phyloP scores from a whole-genome alignment of 2,888 invertebrate genomes.

The Clunio marinus region DNA sequence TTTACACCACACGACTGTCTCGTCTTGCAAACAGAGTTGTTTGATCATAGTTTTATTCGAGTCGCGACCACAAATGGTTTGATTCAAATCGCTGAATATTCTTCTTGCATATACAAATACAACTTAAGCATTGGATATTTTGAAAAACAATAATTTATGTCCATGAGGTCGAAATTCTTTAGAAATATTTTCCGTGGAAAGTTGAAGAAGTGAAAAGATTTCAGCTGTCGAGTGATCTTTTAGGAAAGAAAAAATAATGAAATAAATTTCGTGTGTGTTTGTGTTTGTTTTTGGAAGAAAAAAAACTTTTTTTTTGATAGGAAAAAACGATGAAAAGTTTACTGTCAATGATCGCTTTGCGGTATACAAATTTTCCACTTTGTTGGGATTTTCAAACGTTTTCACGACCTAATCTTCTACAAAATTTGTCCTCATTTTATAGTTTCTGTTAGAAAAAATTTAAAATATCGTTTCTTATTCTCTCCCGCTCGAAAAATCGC shows the following conservation, averaged over 20 bases:
- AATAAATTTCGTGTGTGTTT: background rate
- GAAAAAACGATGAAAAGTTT: no score
- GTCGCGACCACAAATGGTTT: background rate
- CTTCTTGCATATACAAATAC: no score
- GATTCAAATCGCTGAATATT: background rate
- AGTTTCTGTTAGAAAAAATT: no score
- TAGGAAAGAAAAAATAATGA: background rate
- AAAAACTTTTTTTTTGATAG: background rate
- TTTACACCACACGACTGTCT: background rate
- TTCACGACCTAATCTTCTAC: no score
- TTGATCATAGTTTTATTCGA: conserved; percentile 15
- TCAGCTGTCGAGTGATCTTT: background rate
- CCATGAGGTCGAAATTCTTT: background rate
- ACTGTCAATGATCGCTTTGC: no score
- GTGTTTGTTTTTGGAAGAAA: background rate
- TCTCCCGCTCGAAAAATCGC: no score
- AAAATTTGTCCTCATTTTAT: no score
- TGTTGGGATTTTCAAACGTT: no score
- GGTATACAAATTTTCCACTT: no score
- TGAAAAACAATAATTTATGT: background rate
- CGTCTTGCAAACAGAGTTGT: background rate
- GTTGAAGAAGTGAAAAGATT: background rate
- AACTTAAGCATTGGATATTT: no score
- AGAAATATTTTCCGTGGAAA: background rate
- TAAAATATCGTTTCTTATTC: no score